Percentiles rank a stretch among this genome's conserved stretches.
Evolutionary conservation across 30 jellyfish, hydroid and myxozoan species (phyloP).

Genomic region (Aurelia aurita): DNA sequence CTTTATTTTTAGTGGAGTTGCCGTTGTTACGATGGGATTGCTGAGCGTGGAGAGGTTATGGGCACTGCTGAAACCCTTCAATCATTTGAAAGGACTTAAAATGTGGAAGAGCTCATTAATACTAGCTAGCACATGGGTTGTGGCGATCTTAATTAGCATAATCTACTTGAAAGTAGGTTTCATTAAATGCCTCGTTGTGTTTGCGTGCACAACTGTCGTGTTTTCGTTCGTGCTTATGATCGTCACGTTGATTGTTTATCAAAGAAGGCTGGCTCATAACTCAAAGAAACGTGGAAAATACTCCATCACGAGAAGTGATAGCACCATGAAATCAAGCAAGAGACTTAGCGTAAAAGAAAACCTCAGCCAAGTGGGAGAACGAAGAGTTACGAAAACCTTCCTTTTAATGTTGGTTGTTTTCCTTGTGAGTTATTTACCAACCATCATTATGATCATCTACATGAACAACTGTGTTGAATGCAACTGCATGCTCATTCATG

Average conservation of each 20-base stretch:
- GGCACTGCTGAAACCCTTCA: constrained; percentile 78
- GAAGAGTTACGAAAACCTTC: constrained; percentile 77
- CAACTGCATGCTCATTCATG: constrained; percentile 68
- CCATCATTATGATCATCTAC: constrained; percentile 69
- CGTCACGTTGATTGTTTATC: constrained; percentile 63
- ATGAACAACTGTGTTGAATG: constrained; percentile 79
- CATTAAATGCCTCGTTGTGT: constrained; percentile 69
- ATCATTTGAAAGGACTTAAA: constrained; percentile 70
- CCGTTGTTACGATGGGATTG: constrained; percentile 81
- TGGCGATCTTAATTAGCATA: constrained; percentile 48
- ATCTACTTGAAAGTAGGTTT: constrained; percentile 69
- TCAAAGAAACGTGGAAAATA: constrained; percentile 52
- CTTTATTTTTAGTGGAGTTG: constrained; percentile 84
- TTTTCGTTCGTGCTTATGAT: constrained; percentile 65
- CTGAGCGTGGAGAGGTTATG: constrained; percentile 81
- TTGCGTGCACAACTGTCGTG: constrained; percentile 82
- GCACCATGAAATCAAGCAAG: constrained; percentile 22
- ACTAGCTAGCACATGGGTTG: constrained; percentile 55
- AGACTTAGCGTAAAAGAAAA: constrained; percentile 41
- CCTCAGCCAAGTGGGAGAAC: constrained; percentile 63
- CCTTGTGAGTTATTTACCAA: constrained; percentile 71
- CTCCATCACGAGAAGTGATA: constrained; percentile 51
- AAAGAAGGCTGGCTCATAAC: constrained; percentile 36
- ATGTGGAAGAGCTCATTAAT: constrained; percentile 56
- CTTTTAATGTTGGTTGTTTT: constrained; percentile 78